These are phyloP conservation scores for Cremastinae sp. DNA, from an alignment of 2,888 invertebrate species.

Conservation along the genomic window DNA sequence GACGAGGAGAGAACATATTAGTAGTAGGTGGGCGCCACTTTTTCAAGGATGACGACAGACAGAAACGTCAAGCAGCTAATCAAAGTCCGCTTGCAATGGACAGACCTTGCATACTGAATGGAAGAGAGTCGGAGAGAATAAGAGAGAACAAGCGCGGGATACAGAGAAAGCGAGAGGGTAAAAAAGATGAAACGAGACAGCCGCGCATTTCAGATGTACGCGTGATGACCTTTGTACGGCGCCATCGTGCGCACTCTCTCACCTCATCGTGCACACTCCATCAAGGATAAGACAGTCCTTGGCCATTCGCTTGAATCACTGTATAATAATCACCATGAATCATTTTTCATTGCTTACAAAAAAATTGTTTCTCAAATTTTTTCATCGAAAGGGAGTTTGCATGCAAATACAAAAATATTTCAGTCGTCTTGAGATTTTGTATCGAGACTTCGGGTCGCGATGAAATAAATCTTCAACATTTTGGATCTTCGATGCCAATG, in stretches of 20 bases:
- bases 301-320: not conserved
- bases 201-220: constrained; percentile 41
- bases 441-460: no score
- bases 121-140: not conserved
- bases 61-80: constrained; percentile 59
- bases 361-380: not conserved
- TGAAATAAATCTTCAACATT: no score
- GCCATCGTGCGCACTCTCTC: constrained; percentile 56
- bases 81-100: constrained; percentile 47
- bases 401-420: not conserved
- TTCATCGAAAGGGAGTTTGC: no score
- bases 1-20: constrained; percentile 52
- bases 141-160: constrained; percentile 3
- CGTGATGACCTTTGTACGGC: constrained; percentile 69
- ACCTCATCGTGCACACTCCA: constrained; percentile 20
- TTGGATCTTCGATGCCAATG: constrained; percentile 7
- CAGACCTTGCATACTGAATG: constrained; percentile 11
- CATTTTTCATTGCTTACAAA: no score
- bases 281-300: constrained; percentile 28
- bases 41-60: constrained; percentile 54
- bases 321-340: no score
- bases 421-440: no score
- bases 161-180: constrained; percentile 1
- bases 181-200: constrained; percentile 39
- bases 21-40: constrained; percentile 52